Conservation (phyloP, 2,888 invertebrate genomes). For the Eupithecia centaureata region DNA sequence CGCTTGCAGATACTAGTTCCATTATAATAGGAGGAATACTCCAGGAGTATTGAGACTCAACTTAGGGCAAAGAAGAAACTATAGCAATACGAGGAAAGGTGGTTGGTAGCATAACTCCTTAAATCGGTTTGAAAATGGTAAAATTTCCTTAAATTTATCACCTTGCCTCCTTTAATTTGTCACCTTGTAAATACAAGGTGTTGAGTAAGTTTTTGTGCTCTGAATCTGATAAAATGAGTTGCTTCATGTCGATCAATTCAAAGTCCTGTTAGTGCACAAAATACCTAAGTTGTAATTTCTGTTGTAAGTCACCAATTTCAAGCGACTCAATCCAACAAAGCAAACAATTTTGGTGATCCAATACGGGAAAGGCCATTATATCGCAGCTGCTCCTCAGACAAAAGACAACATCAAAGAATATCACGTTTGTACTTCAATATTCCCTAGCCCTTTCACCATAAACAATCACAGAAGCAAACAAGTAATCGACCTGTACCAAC, state of each 20-base stretch:
- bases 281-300: not conserved
- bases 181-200: too few relatives aligned
- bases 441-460: not conserved
- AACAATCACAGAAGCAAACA: constrained; percentile 34
- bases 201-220: not conserved
- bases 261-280: too few relatives aligned
- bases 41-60: too few relatives aligned
- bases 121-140: not conserved
- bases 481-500: constrained; percentile 36
- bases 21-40: too few relatives aligned
- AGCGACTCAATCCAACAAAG: not conserved
- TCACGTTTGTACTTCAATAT: constrained; percentile 6
- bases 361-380: not conserved
- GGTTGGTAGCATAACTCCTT: not conserved
- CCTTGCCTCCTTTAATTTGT: too few relatives aligned
- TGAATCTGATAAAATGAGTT: not conserved
- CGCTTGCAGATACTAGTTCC: too few relatives aligned
- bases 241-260: not conserved
- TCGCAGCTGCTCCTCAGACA: not conserved
- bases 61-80: too few relatives aligned
- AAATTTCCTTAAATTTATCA: too few relatives aligned
- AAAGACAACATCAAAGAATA: not conserved
- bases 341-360: not conserved
- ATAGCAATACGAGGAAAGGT: not conserved
- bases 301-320: not conserved